A percentile compares a stretch with the other conserved stretches of the same genome.
phyloP scores from a whole-genome alignment of 2,113 vertebrate species.

The Ammodytes dubius region DNA sequence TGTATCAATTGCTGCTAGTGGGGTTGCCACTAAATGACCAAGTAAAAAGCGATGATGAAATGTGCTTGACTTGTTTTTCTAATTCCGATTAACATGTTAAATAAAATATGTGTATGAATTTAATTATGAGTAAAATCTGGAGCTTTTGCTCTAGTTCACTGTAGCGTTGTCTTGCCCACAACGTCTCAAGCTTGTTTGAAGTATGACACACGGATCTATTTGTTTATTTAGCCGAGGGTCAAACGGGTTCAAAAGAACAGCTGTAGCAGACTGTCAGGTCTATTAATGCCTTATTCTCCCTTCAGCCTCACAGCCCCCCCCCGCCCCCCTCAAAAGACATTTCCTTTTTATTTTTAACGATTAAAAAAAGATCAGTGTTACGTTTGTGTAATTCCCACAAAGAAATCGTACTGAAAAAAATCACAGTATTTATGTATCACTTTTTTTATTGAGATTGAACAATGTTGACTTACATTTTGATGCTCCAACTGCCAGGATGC shows the following conservation, averaged over 20 bases:
- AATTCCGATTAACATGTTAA: not conserved
- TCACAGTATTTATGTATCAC: not conserved
- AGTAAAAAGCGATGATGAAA: not conserved
- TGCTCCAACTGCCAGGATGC: conserved; percentile 36
- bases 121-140: not conserved
- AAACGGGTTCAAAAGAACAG: not conserved
- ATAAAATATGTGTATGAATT: conserved; percentile 15
- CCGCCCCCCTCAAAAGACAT: not conserved
- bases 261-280: conserved; percentile 8
- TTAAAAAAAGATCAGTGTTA: conserved; percentile 4
- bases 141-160: conserved; percentile 1
- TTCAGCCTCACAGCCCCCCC: conserved; percentile 7
- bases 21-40: conserved; percentile 31
- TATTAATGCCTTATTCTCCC: conserved; percentile 60
- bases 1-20: conserved; percentile 66
- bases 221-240: not conserved
- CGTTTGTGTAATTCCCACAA: not conserved
- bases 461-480: conserved; percentile 8
- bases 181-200: conserved; percentile 11
- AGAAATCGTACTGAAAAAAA: conserved; percentile 11
- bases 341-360: conserved; percentile 19
- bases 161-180: not conserved
- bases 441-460: conserved; percentile 30
- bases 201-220: not conserved
- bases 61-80: conserved; percentile 33